Evolutionary conservation across 1,140 invertebrate genomes (phyloP), one percentile per base, ranked within the genome.

Genomic region (Druon quercuslanigerum): DNA sequence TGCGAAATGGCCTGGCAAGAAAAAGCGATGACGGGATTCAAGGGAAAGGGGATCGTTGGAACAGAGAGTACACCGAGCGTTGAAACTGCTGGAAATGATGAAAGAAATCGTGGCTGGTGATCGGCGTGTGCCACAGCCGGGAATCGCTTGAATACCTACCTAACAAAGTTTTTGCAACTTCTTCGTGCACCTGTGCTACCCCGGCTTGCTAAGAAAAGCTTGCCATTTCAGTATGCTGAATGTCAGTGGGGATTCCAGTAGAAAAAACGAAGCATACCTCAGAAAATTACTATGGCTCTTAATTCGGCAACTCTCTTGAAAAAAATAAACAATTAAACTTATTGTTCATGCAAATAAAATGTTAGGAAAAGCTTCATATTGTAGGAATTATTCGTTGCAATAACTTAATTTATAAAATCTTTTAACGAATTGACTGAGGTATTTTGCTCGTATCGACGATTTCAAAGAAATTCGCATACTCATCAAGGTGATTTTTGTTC

Each of bases 111-210:
- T 9, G 8, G 6, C 14, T 51, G 74, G 20, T 60, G 33, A 79
- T 57, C 51, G 71, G 71, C 56, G 75, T 9, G 57, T 72, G 60
- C 74, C 56, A 75, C 72, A 54, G 71, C 40, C 81, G 83, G 51
- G 77, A 82, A 85, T 85, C 82, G 75, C 82, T 85, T 73, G 84
- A 82, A 74, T 79, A 79, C 80, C 60, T 76, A 72, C 60, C 76
- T 85, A 85, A 85, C 79, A 78, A 85, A 85, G 84, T 85, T 85
- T 85, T 85, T 85, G 75, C 25, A 77, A 82, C 75, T 77, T 71
- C 40, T 17, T 71, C 80, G 75, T 72, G 82, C 74, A 66, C 82
- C 84, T 81, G 81, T 79, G 77, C 50, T 73, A 8, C 71, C 46
- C n/a, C 46, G 50, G 9, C 74, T 50, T 16, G 72, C 19, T 50